These are phyloP conservation scores for Pocillopora verrucosa DNA, from an alignment of 64 coral and sea anemone species.

Conservation along the genomic window DNA sequence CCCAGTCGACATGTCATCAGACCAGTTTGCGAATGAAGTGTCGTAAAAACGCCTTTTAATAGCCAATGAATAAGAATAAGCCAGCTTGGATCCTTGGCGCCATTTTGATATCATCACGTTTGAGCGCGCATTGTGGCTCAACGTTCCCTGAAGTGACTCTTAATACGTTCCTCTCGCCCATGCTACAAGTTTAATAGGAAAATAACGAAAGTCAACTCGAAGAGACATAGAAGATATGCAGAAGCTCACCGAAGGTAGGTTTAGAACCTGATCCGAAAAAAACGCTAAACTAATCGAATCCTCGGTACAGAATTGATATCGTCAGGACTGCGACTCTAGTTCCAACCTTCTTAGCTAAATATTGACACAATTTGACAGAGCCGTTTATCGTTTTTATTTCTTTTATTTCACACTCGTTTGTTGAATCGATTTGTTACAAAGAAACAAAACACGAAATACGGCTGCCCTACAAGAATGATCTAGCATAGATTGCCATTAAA, in stretches of 20 bases:
- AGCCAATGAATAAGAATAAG: slow-evolving; percentile 9
- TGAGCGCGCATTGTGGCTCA: background rate
- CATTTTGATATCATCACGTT: background rate
- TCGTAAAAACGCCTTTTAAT: slow-evolving; percentile 29
- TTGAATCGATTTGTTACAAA: background rate
- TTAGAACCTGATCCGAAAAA: background rate
- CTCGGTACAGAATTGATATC: background rate
- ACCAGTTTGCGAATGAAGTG: slow-evolving; percentile 28
- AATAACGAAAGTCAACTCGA: background rate
- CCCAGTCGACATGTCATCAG: slow-evolving; percentile 40
- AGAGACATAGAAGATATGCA: slow-evolving; percentile 10
- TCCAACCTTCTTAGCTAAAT: background rate
- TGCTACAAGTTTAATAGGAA: background rate
- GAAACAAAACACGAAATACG: slow-evolving; percentile 4
- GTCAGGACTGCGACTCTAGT: background rate
- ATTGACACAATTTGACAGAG: background rate
- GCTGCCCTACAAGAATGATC: background rate
- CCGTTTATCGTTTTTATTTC: slow-evolving; percentile 6
- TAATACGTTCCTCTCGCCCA: background rate
- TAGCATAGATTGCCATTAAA: background rate
- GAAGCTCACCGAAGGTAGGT: slow-evolving; percentile 10
- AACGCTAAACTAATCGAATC: background rate
- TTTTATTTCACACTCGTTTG: background rate
- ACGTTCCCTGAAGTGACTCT: background rate
- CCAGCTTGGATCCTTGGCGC: slow-evolving; percentile 18